Evolutionary conservation across 2,888 invertebrate species (phyloP).

Genomic region (Poecilus cupreus): DNA sequence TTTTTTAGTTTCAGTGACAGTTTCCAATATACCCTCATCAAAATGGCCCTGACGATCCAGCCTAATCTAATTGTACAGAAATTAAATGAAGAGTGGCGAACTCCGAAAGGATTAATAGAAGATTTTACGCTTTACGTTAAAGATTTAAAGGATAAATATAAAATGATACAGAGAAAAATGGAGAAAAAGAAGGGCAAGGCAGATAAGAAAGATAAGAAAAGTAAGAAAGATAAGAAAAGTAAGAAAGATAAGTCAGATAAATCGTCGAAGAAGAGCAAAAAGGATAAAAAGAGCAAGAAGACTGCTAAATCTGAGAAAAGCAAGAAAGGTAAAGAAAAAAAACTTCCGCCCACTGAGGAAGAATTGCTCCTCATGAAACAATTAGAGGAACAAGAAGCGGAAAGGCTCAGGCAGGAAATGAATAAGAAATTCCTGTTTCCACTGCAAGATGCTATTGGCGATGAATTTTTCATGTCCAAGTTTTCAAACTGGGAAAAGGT

Average conservation of each 20-base stretch:
- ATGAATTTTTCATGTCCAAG: slow-evolving; percentile 68
- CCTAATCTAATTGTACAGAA: slow-evolving; percentile 68
- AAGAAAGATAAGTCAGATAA: slow-evolving; percentile 62
- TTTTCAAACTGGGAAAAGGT: slow-evolving; percentile 68
- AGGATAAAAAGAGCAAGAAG: slow-evolving; percentile 60
- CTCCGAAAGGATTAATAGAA: slow-evolving; percentile 69
- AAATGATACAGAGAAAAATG: slow-evolving; percentile 65
- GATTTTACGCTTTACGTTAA: slow-evolving; percentile 62
- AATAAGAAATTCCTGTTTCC: slow-evolving; percentile 70
- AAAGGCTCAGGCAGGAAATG: slow-evolving; percentile 65
- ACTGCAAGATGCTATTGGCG: slow-evolving; percentile 68
- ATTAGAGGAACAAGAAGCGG: slow-evolving; percentile 63
- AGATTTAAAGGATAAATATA: slow-evolving; percentile 60
- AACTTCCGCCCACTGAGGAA: slow-evolving; percentile 64
- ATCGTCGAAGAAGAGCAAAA: slow-evolving; percentile 43
- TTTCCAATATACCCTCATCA: slow-evolving; percentile 69
- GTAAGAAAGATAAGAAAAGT: slow-evolving; percentile 63
- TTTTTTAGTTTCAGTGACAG: slow-evolving; percentile 68
- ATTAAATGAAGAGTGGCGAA: slow-evolving; percentile 68
- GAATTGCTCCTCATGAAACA: slow-evolving; percentile 65
- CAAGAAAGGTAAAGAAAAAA: slow-evolving; percentile 61
- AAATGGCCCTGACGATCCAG: slow-evolving; percentile 66
- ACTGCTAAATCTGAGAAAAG: slow-evolving; percentile 61
- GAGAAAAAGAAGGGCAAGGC: slow-evolving; percentile 64
- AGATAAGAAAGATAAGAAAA: slow-evolving; percentile 62